phyloP scores from a whole-genome alignment of 2,797 vertebrate species.

The Anguilla marmorata region DNA sequence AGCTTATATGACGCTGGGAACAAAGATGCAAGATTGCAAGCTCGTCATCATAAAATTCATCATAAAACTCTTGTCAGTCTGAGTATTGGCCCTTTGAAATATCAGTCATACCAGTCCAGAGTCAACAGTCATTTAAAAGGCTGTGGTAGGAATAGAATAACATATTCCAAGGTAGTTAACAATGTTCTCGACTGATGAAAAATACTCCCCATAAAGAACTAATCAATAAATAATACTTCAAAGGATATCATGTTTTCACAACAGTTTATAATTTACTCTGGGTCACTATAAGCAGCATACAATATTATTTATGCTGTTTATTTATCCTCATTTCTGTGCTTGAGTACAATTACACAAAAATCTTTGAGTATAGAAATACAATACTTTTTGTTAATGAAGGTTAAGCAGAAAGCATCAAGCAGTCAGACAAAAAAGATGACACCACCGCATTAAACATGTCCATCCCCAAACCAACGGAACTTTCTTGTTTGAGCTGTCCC shows the following conservation, averaged over 20 bases:
- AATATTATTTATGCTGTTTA: neutral
- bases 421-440: neutral
- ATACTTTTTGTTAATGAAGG: neutral
- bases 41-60: neutral
- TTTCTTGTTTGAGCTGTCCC: neutral
- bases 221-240: neutral
- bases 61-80: no score
- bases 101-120: neutral
- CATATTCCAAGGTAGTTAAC: neutral
- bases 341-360: neutral
- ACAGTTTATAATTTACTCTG: neutral
- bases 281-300: neutral
- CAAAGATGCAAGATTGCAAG: neutral
- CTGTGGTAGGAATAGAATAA: neutral
- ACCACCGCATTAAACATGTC: constrained; percentile 2
- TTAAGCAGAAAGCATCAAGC: neutral
- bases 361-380: neutral
- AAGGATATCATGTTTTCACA: neutral
- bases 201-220: neutral
- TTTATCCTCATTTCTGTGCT: neutral
- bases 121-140: no score
- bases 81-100: neutral
- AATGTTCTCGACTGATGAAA: neutral
- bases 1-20: neutral
- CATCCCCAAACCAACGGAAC: neutral